A percentile compares a stretch with the other conserved stretches of the same genome.
Conservation (phyloP, 2,888 invertebrate genomes). For the Diabrotica balteata region DNA sequence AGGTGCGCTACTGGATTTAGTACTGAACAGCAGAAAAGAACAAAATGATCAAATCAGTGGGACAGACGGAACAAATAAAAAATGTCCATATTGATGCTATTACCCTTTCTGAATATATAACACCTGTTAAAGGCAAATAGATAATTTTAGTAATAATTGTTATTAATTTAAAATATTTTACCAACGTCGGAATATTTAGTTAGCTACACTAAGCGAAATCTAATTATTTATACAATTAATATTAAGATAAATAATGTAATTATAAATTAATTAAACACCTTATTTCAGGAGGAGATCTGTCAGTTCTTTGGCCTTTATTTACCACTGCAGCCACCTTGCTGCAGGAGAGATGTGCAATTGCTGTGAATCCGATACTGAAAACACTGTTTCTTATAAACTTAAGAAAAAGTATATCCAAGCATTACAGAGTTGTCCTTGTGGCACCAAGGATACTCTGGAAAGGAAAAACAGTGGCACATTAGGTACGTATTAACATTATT, state of each 20-base stretch:
- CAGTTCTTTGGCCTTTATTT: slow-evolving; percentile 60
- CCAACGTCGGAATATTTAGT: too few relatives aligned
- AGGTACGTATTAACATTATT: not conserved
- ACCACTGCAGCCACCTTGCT: slow-evolving; percentile 61
- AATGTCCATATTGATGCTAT: too few relatives aligned
- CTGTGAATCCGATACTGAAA: slow-evolving; percentile 60
- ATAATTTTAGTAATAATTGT: too few relatives aligned
- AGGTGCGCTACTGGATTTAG: too few relatives aligned
- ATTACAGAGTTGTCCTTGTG: slow-evolving; percentile 51
- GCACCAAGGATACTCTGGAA: slow-evolving; percentile 52
- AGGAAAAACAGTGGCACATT: slow-evolving; percentile 57
- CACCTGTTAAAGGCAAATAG: too few relatives aligned
- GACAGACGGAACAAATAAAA: too few relatives aligned
- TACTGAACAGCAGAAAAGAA: too few relatives aligned
- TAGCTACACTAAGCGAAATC: too few relatives aligned
- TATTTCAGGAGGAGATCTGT: slow-evolving; percentile 55
- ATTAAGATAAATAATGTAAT: not conserved
- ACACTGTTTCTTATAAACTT: slow-evolving; percentile 58
- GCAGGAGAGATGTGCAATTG: slow-evolving; percentile 61
- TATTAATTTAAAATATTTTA: too few relatives aligned
- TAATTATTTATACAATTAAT: too few relatives aligned
- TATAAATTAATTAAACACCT: not conserved
- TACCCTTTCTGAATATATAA: too few relatives aligned
- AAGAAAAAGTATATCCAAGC: slow-evolving; percentile 60
- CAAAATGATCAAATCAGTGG: too few relatives aligned